Conservation (phyloP, 2,113 vertebrate genomes). For the Lepisosteus oculatus region DNA sequence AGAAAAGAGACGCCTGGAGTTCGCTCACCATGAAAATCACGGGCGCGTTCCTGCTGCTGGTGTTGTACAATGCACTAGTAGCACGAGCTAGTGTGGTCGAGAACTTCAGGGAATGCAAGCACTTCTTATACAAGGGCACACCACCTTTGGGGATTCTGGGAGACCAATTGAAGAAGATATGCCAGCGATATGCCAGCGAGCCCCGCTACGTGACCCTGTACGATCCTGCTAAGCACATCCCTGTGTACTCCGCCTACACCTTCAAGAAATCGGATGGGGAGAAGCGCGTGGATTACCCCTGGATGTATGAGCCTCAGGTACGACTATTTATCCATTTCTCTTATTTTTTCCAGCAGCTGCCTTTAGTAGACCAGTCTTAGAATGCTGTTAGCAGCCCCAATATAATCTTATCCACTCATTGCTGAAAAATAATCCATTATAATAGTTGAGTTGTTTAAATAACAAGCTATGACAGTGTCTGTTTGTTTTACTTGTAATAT, state of each 20-base stretch:
- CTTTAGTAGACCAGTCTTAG: too few species aligned
- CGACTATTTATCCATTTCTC: background rate
- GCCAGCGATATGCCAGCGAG: constrained; percentile 3
- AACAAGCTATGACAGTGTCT: too few species aligned
- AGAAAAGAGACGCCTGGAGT: too few species aligned
- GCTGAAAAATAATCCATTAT: too few species aligned
- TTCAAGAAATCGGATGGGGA: constrained; percentile 11
- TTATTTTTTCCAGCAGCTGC: too few species aligned
- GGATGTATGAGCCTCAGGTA: constrained; percentile 19
- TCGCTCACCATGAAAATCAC: too few species aligned
- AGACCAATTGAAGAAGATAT: background rate
- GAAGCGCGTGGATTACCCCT: background rate
- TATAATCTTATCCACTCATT: too few species aligned
- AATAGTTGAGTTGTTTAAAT: too few species aligned
- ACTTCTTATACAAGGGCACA: constrained; percentile 14
- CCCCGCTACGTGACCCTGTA: constrained; percentile 15
- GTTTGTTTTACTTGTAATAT: too few species aligned
- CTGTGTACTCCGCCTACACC: constrained; percentile 15
- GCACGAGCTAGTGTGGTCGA: constrained; percentile 12
- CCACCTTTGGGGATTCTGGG: constrained; percentile 2
- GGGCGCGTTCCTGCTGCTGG: background rate
- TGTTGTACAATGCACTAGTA: background rate
- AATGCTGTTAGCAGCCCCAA: too few species aligned
- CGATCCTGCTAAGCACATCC: constrained; percentile 2
- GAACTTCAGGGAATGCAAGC: constrained; percentile 19